phyloP scores from a whole-genome alignment of 1,140 invertebrate genomes.

The Drosophila nigrodunni region DNA sequence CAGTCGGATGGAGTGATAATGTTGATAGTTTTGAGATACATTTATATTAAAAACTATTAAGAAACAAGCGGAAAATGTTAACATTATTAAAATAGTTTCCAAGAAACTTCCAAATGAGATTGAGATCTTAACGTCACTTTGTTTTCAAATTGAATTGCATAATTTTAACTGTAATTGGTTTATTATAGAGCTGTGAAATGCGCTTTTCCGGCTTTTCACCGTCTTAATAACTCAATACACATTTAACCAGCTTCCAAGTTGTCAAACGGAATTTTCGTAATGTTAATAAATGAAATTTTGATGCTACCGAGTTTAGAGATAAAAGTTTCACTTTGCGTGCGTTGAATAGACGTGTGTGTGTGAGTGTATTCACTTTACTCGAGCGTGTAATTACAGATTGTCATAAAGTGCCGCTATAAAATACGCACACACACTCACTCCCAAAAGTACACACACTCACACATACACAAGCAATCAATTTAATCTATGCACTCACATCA shows the following conservation, averaged over 20 bases:
- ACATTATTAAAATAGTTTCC: not conserved
- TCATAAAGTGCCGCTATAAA: constrained; percentile 28
- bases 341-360: not conserved
- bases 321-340: constrained; percentile 48
- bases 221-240: constrained; percentile 27
- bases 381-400: constrained; percentile 47
- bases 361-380: constrained; percentile 25
- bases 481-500: constrained; percentile 40
- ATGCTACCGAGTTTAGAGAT: constrained; percentile 30
- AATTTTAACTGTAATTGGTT: not conserved
- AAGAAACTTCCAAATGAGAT: not conserved
- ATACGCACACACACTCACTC: constrained; percentile 2
- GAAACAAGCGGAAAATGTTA: not conserved
- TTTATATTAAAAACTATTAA: not conserved
- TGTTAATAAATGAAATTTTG: constrained; percentile 44
- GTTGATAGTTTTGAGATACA: not conserved
- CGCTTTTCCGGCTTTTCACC: not conserved
- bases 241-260: constrained; percentile 14
- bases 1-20: not conserved
- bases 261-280: constrained; percentile 26
- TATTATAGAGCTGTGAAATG: not conserved
- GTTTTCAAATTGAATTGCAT: not conserved
- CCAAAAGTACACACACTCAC: not conserved
- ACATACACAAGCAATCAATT: constrained; percentile 44
- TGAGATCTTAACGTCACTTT: too few relatives aligned